These are phyloP conservation scores for Brotula barbata DNA, from an alignment of 2,797 vertebrate genomes.

Conservation along the genomic window DNA sequence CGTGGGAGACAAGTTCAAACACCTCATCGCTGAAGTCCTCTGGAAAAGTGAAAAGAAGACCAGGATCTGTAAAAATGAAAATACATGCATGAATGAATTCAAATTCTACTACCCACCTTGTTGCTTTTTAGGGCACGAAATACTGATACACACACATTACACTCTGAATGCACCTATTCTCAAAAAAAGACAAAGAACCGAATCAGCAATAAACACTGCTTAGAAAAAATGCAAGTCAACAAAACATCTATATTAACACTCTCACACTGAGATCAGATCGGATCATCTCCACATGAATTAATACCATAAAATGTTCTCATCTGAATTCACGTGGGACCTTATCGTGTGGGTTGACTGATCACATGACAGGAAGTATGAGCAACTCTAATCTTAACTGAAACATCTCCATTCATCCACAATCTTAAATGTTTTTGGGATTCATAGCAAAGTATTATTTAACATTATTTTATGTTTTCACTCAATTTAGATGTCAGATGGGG, in stretches of 20 bases:
- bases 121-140: no score
- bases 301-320: conserved; percentile 11
- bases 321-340: conserved; percentile 17
- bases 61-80: conserved; percentile 78
- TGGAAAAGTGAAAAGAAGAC: conserved; percentile 83
- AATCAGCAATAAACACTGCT: no score
- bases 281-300: not conserved
- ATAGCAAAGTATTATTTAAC: not conserved
- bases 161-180: no score
- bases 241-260: no score
- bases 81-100: not conserved
- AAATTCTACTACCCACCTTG: not conserved
- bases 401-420: conserved; percentile 2
- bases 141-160: not conserved
- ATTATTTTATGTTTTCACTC: not conserved
- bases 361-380: conserved; percentile 75
- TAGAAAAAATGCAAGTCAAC: no score
- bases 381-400: conserved; percentile 40
- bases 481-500: not conserved
- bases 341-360: conserved; percentile 67
- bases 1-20: conserved; percentile 12
- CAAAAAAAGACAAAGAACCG: no score
- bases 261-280: not conserved
- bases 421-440: not conserved
- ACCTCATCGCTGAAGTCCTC: conserved; percentile 87